A percentile compares a stretch with the other conserved stretches of the same genome.
Conservation (phyloP, 2,113 vertebrate genomes). For the Atrichornis clamosus region DNA sequence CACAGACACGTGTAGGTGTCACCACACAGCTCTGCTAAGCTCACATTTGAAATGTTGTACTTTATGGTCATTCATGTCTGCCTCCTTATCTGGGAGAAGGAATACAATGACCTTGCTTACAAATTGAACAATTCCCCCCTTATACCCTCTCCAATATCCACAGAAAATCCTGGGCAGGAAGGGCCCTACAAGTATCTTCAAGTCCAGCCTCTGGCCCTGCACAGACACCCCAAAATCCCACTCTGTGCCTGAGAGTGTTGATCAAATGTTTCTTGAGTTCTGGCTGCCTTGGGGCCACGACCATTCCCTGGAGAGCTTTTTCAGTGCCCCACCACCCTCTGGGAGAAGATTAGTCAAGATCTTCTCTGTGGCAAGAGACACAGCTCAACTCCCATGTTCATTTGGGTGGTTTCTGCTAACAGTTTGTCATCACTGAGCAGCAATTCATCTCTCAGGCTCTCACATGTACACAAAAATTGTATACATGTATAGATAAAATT, state of each 20-base stretch:
- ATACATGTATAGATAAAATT: too few relatives aligned
- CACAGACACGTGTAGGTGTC: neutral
- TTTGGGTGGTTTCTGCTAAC: neutral
- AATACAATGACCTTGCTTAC: neutral
- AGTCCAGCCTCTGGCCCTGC: neutral
- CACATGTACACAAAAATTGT: neutral
- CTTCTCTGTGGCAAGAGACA: neutral
- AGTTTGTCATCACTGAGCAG: neutral
- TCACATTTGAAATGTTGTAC: neutral
- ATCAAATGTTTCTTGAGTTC: neutral
- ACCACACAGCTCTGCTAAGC: neutral
- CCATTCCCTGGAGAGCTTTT: neutral
- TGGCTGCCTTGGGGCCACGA: rapidly evolving
- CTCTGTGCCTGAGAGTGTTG: rapidly evolving
- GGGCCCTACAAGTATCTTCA: neutral
- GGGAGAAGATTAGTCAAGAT: neutral
- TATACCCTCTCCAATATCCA: neutral
- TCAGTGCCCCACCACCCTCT: neutral
- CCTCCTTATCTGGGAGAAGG: neutral
- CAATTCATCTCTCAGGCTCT: neutral
- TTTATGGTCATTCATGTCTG: neutral
- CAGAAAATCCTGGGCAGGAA: neutral
- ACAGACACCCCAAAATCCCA: neutral
- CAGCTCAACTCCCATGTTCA: neutral
- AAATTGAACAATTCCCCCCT: neutral